These are phyloP conservation scores for Syngnathus typhle DNA, from an alignment of 2,113 vertebrate species.

Conservation along the genomic window DNA sequence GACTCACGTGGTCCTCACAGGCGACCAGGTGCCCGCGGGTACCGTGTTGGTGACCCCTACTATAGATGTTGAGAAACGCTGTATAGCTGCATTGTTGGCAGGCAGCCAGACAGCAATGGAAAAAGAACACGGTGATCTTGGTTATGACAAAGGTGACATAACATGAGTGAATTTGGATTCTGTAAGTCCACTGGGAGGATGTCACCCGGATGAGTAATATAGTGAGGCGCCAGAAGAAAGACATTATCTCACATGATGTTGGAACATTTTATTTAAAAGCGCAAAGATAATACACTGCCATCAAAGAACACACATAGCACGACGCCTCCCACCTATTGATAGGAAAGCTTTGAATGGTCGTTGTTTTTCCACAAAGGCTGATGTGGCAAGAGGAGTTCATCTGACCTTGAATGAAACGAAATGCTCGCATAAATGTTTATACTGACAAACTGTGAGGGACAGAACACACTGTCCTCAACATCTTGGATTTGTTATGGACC, in stretches of 20 bases:
- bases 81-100: slow-evolving; percentile 43
- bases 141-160: slow-evolving; percentile 61
- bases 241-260: slow-evolving; percentile 8
- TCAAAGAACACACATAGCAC: slow-evolving; percentile 8
- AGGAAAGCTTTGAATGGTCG: slow-evolving; percentile 10
- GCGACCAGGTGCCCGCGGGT: no score
- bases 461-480: slow-evolving; percentile 28
- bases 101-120: slow-evolving; percentile 39
- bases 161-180: slow-evolving; percentile 50
- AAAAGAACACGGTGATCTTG: slow-evolving; percentile 61
- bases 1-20: no score
- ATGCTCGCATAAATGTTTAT: slow-evolving; percentile 41
- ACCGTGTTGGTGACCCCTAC: no score
- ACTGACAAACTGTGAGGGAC: slow-evolving; percentile 27
- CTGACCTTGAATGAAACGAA: slow-evolving; percentile 33
- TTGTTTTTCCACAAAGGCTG: slow-evolving; percentile 4
- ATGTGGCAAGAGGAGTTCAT: slow-evolving; percentile 18
- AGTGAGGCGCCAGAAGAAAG: slow-evolving; percentile 25
- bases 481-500: slow-evolving; percentile 37
- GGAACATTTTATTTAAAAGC: slow-evolving; percentile 17
- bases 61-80: slow-evolving; percentile 25
- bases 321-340: slow-evolving; percentile 6
- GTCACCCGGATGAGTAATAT: slow-evolving; percentile 36
- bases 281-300: slow-evolving; percentile 1
- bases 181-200: slow-evolving; percentile 32